Percentiles rank a stretch among this genome's conserved stretches.
Conservation (phyloP, 2,888 invertebrate genomes). For the Bedellia somnulentella region DNA sequence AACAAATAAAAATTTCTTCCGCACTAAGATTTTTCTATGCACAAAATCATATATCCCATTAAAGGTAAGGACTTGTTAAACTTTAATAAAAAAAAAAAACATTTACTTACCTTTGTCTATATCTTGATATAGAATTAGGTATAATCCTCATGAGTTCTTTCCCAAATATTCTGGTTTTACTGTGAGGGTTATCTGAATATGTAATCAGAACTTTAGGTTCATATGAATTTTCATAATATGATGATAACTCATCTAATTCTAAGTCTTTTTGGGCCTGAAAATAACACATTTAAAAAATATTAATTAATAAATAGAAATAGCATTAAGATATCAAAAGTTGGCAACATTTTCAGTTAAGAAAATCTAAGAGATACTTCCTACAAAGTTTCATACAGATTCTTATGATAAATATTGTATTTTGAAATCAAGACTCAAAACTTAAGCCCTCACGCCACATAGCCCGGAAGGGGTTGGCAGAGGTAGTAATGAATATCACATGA, state of each 20-base stretch:
- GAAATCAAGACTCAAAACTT: too few species aligned
- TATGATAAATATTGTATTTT: too few species aligned
- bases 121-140: slow-evolving; percentile 87
- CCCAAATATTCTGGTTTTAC: slow-evolving; percentile 89
- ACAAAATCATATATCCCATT: too few species aligned
- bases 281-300: slow-evolving; percentile 1
- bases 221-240: slow-evolving; percentile 82
- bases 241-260: slow-evolving; percentile 82
- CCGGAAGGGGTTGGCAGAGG: too few species aligned
- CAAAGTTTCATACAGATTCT: too few species aligned
- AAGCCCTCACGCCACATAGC: too few species aligned
- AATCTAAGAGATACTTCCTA: too few species aligned
- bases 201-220: slow-evolving; percentile 97
- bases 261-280: slow-evolving; percentile 67
- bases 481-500: too few species aligned
- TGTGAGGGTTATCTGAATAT: slow-evolving; percentile 88
- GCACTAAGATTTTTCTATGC: too few species aligned
- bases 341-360: too few species aligned
- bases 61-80: background rate
- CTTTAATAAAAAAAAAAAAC: background rate
- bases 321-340: background rate
- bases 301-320: background rate
- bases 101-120: slow-evolving; percentile 65
- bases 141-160: slow-evolving; percentile 88
- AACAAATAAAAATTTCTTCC: too few species aligned